Evolutionary conservation across 2,888 invertebrate species (phyloP), one percentile per base, ranked within the genome.

Genomic region (Odontothrips loti): DNA sequence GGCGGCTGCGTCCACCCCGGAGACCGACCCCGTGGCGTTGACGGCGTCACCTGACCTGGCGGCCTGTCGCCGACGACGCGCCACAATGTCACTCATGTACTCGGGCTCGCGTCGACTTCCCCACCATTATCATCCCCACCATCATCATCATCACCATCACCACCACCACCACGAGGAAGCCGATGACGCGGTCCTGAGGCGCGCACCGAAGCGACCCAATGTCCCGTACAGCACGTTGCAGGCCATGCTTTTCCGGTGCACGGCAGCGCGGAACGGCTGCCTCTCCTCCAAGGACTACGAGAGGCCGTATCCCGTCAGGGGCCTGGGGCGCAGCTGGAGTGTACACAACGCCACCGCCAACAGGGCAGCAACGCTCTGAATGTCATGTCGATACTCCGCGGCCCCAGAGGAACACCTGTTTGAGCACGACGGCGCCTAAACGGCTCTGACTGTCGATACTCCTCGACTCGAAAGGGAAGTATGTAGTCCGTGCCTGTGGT

Each of bases 191-290:
- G 68, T 12, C 23, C 68, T 23, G 23, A 12, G 23, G 11, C 27
- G 23, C 23, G 68, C 27, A 27, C 27, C 68, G n/a, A 68, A 23
- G 68, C 68, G 68, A 8, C 68, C 68, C 27, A 75, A 75, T 27
- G 68, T 75, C 23, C 68, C 68, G 27, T 75, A 75, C 68, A 75
- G 68, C 68, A 75, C 68, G 23, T 27, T 75, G 68, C 68, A 75
- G 68, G 68, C 68, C 68, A 23, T 75, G 68, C 68, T 75, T 2
- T 75, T 75, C 27, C n/a, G 68, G 68, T 75, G 68, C 68, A 75
- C 68, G 23, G 68, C 68, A 10, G 68, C 68, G 11, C 23, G 68
- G 23, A 75, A 75, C 68, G 68, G 68, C 27, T 75, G 68, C 68
- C 68, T 75, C 23, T 75, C 68, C 10, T 75, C 68, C 27, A 75